These are phyloP conservation scores for Morpho achilles DNA, from an alignment of 2,888 invertebrate species.

Conservation along the genomic window DNA sequence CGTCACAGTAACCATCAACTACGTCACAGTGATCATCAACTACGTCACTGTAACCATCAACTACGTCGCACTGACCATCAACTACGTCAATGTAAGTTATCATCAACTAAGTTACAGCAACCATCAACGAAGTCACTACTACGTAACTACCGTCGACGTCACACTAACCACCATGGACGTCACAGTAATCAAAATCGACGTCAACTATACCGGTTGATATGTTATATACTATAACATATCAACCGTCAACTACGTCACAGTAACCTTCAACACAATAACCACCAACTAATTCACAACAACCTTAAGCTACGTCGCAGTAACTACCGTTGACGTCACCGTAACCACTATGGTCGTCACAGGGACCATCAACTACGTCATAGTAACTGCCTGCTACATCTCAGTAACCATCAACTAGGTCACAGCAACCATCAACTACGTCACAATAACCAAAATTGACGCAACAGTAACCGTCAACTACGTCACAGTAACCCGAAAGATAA, in stretches of 20 bases:
- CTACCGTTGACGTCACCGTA: not conserved
- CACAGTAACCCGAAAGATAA: not conserved
- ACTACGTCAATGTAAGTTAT: not conserved
- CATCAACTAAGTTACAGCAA: constrained; percentile 1
- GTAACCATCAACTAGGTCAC: constrained; percentile 4
- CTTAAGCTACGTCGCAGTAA: not conserved
- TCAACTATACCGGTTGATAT: no score
- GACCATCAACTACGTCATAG: not conserved
- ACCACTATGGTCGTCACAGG: not conserved
- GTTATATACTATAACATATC: no score
- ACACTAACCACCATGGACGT: constrained; percentile 4
- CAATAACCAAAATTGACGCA: not conserved
- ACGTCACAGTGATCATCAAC: no score
- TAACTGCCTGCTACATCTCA: constrained; percentile 5
- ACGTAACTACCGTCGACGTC: not conserved
- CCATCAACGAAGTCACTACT: no score
- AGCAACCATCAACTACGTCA: constrained; percentile 1
- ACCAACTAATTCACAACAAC: constrained; percentile 12
- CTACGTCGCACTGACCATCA: constrained; percentile 2
- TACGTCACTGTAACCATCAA: no score
- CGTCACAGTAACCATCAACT: no score
- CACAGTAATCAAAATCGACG: no score
- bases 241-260: constrained; percentile 15
- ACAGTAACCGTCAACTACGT: not conserved
- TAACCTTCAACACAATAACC: constrained; percentile 1